Base-by-base conservation (phyloP, 2,113 vertebrate genomes). In the Odobenus rosmarus region DNA sequence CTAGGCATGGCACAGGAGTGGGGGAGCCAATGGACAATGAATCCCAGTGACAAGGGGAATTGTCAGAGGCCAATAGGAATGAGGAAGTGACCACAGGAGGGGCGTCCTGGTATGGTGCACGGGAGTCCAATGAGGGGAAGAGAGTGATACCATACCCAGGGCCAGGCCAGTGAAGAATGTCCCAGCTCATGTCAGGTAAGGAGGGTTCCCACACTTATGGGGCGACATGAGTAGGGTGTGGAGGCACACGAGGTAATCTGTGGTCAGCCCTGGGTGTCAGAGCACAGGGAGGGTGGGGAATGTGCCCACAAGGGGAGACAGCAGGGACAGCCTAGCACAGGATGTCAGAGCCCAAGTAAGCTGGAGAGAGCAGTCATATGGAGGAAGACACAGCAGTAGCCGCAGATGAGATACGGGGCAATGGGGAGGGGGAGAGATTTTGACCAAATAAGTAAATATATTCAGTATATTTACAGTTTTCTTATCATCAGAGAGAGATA, bases 191-290 rank as follows among this genome's bases (percentile, higher is more conserved):
- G 28, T 1, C 42, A 81, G 19, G 11, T 26, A 12, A 74, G 87
- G 13, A 31, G 1, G 1, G 21, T 6, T 5, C 4, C 33, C 36
- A 4, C 31, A n/a, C 0, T 18, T 28, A 3, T 19, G 24, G 33
- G 11, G 2, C 39, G 16, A 1, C 61, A 31, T n/a, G 31, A 80
- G 36, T 1, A 11, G 72, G n/a, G 15, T 31, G 59, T 59, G 2
- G 42, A 74, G 3, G 3, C 8, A 21, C 1, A 0, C 2, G 6
- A 28, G 4, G 4, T 9, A 8, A 10, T 3, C 4, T 10, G 6
- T 31, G 26, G 18, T 36, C 21, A 62, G 28, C 15, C 18, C 39
- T 36, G 55, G 14, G 39, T 59, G 15, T 36, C 24, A 57, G 21
- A 92, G 64, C 64, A 42, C 28, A 69, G 59, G 46, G 13, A 0